Evolutionary conservation across 1,140 invertebrate genomes (phyloP).

Genomic region (Linepithema humile): DNA sequence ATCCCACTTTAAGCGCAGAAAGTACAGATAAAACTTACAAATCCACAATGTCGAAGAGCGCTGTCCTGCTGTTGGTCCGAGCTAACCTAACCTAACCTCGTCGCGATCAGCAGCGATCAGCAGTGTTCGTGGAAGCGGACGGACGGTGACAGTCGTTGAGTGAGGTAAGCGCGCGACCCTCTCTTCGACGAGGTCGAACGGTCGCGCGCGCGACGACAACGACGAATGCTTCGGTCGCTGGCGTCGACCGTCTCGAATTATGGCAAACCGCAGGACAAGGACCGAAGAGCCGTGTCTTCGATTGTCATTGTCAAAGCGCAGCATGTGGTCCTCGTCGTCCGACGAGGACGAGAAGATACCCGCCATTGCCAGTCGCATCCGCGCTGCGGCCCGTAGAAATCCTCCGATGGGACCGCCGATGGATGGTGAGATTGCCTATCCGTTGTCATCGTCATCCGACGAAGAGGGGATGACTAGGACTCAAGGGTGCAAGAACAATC

Average conservation of each 20-base stretch:
- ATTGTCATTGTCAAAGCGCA: constrained; percentile 27
- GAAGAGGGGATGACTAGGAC: constrained; percentile 27
- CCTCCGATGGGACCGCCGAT: neutral
- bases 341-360: neutral
- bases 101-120: constrained; percentile 17
- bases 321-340: constrained; percentile 11
- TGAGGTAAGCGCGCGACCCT: neutral
- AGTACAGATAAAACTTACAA: neutral
- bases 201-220: neutral
- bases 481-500: no score
- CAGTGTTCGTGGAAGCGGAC: neutral
- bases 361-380: neutral
- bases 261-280: constrained; percentile 61
- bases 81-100: constrained; percentile 13
- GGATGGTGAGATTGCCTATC: neutral
- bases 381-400: neutral
- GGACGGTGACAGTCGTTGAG: constrained; percentile 64
- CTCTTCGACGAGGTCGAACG: neutral
- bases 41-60: neutral
- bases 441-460: constrained; percentile 58
- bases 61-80: no score
- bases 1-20: neutral
- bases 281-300: constrained; percentile 45
- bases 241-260: constrained; percentile 55
- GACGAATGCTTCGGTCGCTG: constrained; percentile 62